Evolutionary conservation across 2,888 invertebrate species (phyloP), one percentile per base, ranked within the genome.

Genomic region (Ephialtes manifestator): DNA sequence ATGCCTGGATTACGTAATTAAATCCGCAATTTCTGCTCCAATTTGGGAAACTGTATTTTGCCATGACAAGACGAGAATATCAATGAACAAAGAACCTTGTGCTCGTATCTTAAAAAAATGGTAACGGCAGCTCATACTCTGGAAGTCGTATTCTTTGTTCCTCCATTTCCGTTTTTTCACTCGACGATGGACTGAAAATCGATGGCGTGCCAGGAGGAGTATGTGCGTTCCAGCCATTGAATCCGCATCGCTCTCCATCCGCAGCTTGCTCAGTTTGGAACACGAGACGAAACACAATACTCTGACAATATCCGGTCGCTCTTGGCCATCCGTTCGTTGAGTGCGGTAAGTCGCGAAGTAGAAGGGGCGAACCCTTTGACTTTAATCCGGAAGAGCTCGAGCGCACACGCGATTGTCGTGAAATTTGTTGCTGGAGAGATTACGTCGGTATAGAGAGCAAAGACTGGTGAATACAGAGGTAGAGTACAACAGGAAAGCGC

Each of bases 381-480:
- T 85, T 82, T 81, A 85, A 85, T 81, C 78, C 78, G 81, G 65
- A 71, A 81, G 78, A 81, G 84, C 77, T 78, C 77, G 63, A 70
- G 81, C 84, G 81, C 46, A 84, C 76, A 81, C 81, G 81, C 84
- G 78, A 85, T 81, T 81, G 78, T 78, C 75, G 75, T 85, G 84
- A 79, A 78, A 81, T 82, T 81, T 75, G 75, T 81, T 79, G 78
- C 48, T 24, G 70, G 48, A 81, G 84, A 81, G 74, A 81, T 84
- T 81, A 77, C 77, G 53, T 58, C 55, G 58, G 74, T 46, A 39
- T 11, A 55, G 39, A 35, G 35, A 18, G 15, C 24, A 63, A 68
- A 20, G 39, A 48, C 76, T 20, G 65, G 35, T 63, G 35, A 20
- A 39, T 20, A 18, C 13, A 53, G 46, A 60, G 35, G 35, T 39